Evolutionary conservation across 2,888 invertebrate species (phyloP).

Genomic region (Rotaria macrura): DNA sequence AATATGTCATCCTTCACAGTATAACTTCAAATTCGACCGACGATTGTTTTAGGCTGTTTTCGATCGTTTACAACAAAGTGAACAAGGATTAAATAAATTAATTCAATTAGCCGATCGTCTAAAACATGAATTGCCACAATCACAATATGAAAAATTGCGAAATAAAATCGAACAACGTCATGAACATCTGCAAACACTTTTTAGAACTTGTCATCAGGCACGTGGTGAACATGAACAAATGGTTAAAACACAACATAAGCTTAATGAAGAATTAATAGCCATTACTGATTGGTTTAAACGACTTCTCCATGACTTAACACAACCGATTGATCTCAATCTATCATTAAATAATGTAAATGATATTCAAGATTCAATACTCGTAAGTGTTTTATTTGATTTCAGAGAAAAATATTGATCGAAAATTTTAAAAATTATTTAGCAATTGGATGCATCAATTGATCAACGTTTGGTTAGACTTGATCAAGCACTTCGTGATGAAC

Average conservation of each 20-base stretch:
- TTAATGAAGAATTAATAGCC: not conserved
- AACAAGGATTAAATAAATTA: constrained; percentile 9
- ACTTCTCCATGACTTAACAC: not conserved
- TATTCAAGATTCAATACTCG: not conserved
- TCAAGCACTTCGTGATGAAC: not conserved
- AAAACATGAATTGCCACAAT: not conserved
- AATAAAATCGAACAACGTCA: not conserved
- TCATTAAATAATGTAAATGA: constrained; percentile 11
- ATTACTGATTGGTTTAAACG: constrained; percentile 2
- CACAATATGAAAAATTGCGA: not conserved
- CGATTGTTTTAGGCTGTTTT: not conserved
- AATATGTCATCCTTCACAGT: too few relatives aligned
- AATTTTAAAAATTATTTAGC: not conserved
- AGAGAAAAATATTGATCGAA: not conserved
- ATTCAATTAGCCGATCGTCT: not conserved
- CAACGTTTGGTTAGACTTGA: not conserved
- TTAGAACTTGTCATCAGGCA: not conserved
- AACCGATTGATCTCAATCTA: constrained; percentile 15
- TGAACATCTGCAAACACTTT: not conserved
- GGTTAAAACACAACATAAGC: constrained; percentile 4
- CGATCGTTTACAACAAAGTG: constrained; percentile 6
- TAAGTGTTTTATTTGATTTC: not conserved
- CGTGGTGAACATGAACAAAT: not conserved
- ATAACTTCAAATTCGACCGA: too few relatives aligned
- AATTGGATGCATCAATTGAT: not conserved